Evolutionary conservation across 2,797 vertebrate species (phyloP).

Genomic region (Esox masquinongy): DNA sequence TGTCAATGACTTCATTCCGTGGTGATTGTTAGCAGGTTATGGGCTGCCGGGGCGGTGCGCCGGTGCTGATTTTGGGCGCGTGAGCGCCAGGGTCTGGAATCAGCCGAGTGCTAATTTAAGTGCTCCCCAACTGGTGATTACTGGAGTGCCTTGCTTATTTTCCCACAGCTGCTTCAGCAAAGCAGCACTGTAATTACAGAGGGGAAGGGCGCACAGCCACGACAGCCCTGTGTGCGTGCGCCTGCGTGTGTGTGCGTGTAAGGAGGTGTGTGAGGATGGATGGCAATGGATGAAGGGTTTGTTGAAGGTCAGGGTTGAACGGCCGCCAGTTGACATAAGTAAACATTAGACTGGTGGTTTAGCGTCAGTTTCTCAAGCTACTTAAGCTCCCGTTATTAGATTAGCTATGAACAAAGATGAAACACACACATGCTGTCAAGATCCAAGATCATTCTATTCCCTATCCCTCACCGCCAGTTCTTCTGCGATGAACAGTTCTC

Average conservation of each 20-base stretch:
- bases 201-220: conserved; percentile 59
- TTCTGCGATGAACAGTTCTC: conserved; percentile 22
- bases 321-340: conserved; percentile 38
- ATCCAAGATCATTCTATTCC: background rate
- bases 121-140: conserved; percentile 80
- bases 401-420: background rate
- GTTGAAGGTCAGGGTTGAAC: conserved; percentile 44
- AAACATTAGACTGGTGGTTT: conserved; percentile 23
- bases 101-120: conserved; percentile 78
- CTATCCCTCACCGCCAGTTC: conserved; percentile 1
- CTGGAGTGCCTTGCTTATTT: conserved; percentile 70
- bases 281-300: conserved; percentile 45
- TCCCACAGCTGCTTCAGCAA: conserved; percentile 76
- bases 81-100: conserved; percentile 65
- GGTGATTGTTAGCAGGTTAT: conserved; percentile 58
- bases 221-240: conserved; percentile 31
- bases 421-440: background rate
- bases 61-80: conserved; percentile 63
- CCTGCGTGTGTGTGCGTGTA: conserved; percentile 11
- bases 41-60: conserved; percentile 55
- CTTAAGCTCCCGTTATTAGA: conserved; percentile 12
- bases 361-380: conserved; percentile 30
- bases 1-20: conserved; percentile 57
- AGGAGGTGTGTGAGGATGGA: conserved; percentile 12
- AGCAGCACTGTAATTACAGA: conserved; percentile 79